Evolutionary conservation across 1,140 invertebrate species (phyloP), one percentile per base, ranked within the genome.

Genomic region (Ooceraea biroi): DNA sequence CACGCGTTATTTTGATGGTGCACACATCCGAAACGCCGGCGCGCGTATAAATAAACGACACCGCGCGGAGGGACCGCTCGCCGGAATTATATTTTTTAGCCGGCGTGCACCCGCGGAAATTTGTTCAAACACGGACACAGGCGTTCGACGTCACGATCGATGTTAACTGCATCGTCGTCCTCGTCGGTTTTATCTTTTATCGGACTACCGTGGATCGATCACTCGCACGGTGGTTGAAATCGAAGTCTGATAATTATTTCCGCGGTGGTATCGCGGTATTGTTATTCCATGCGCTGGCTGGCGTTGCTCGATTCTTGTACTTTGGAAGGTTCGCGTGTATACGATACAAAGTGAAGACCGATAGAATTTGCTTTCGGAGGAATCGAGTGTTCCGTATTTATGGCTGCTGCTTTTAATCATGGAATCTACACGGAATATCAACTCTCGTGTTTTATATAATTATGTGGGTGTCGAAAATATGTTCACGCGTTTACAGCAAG

Each of bases 61-160:
- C 76, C 68, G 36, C 36, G 46, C 19, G 71, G 77, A 71, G 82
- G 57, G 61, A 65, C 69, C 36, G 66, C 25, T 8, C 27, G 36
- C 2, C 17, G 36, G 30, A 84, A 71, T 84, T 68, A 78, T 68
- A 66, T 84, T 77, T 84, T 68, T 78, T 46, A 80, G 44, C 63
- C n/a, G 17, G 14, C 12, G 17, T 25, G 27, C 14, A 27, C 46
- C n/a, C 17, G 10, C 25, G 52, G 3, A 76, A 82, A 82, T 76
- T 82, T 80, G 66, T 71, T 69, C 65, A 58, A 80, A 80, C 63
- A 71, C n/a, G 27, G 25, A 11, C 50, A n/a, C 27, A 7, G 36
- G 7, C 36, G 36, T 19, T 27, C 36, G 46, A 8, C 3, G 11
- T n/a, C n/a, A 65, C 63, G 66, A 69, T 69, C 46, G 46, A 52